Evolutionary conservation across 2,113 vertebrate species (phyloP), one percentile per base, ranked within the genome.

Genomic region (Saguinus midas): DNA sequence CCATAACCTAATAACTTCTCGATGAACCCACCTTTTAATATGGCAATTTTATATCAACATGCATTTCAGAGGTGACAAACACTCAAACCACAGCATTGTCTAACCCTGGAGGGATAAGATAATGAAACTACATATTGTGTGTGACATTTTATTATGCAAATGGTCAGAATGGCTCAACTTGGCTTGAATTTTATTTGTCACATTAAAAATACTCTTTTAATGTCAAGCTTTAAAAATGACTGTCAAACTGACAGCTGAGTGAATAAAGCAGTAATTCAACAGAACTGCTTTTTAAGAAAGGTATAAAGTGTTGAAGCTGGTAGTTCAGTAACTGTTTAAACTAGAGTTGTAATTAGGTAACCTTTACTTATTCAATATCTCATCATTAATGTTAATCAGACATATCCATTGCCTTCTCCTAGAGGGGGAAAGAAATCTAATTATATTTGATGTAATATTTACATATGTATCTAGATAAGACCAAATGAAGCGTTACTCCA

Each of bases 331-430:
- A 66, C 27, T 94, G 48, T 87, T 94, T 64, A 93, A 96, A 70
- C 25, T 45, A 52, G 52, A 91, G 13, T 40, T 43, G 5, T 64
- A 76, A 94, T 93, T 93, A 58, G 43, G 1, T 80, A 95, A 91
- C 35, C 55, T 93, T 78, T 79, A 87, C 32, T 90, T 95, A 89
- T 79, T 91, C 83, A 87, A 13, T 87, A 64, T 29, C 52, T 92
- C 83, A 90, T n/a, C 50, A 95, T 87, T 72, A 80, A 95, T 96
- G 95, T 94, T 92, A 95, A 95, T 66, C 80, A 87, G 57, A 72
- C 27, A n/a, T 73, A 87, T 83, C 75, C 96, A 25, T 66, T 85
- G 32, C 76, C 83, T 97, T 25, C 57, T 80, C 48, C 68, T 57
- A 68, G n/a, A 43, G 27, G 8, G 5, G 6, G 29, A 32, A 66